These are phyloP conservation scores for Excalfactoria chinensis DNA, from an alignment of 2,113 vertebrate species.

Conservation along the genomic window DNA sequence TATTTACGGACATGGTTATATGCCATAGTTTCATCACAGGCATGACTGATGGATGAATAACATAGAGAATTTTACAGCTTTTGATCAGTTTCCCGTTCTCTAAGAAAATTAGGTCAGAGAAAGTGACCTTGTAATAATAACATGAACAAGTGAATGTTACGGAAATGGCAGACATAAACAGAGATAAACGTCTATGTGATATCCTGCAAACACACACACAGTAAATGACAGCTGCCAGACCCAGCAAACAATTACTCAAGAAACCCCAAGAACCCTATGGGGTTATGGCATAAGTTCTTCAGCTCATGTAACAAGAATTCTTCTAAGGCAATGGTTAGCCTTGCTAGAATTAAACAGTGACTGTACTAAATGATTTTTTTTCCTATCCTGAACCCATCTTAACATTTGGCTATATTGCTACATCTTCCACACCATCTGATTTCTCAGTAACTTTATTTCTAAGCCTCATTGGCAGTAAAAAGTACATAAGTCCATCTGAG, in stretches of 20 bases:
- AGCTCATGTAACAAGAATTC: neutral
- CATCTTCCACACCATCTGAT: neutral
- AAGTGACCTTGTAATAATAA: neutral
- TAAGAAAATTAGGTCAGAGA: neutral
- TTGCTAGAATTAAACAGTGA: conserved; percentile 9
- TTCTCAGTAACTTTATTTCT: neutral
- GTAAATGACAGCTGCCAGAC: neutral
- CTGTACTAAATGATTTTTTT: neutral
- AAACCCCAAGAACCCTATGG: neutral
- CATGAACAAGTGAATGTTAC: neutral
- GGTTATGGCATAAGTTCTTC: neutral
- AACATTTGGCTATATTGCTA: neutral
- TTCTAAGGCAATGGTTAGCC: neutral
- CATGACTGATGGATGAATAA: neutral
- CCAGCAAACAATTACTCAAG: neutral
- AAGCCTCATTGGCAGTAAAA: neutral
- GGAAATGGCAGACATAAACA: neutral
- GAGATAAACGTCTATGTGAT: neutral
- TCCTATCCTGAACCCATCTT: neutral
- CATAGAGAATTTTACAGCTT: neutral
- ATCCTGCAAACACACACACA: neutral
- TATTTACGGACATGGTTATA: neutral
- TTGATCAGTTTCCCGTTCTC: neutral
- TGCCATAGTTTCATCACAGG: neutral
- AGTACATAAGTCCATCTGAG: neutral